phyloP scores from a whole-genome alignment of 2,888 invertebrate genomes.

The Sarcophaga variegata region DNA sequence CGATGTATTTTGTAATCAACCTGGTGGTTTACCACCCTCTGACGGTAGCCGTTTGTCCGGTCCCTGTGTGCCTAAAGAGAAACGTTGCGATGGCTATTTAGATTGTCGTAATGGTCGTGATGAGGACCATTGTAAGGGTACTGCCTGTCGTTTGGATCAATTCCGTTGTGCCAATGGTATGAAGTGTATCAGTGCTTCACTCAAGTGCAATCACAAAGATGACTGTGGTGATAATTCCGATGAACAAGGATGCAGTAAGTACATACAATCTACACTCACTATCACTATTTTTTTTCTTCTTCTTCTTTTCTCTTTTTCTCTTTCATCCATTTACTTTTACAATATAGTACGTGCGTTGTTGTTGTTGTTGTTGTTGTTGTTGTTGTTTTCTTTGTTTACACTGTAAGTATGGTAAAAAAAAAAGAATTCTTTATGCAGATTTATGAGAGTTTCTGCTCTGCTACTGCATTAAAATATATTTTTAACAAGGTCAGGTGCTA shows the following conservation, averaged over 20 bases:
- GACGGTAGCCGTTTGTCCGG: slow-evolving; percentile 84
- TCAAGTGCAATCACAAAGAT: slow-evolving; percentile 93
- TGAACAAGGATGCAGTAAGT: slow-evolving; percentile 94
- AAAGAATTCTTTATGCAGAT: slow-evolving; percentile 18
- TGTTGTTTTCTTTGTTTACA: slow-evolving; percentile 21
- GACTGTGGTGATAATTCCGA: slow-evolving; percentile 96
- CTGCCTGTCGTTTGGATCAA: slow-evolving; percentile 91
- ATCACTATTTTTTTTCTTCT: slow-evolving; percentile 3
- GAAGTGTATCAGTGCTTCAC: slow-evolving; percentile 89
- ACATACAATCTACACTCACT: slow-evolving; percentile 29
- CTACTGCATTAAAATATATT: slow-evolving; percentile 21
- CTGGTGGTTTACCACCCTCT: slow-evolving; percentile 83
- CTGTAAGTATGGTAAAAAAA: slow-evolving; percentile 14
- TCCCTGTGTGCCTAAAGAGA: slow-evolving; percentile 93
- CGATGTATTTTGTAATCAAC: slow-evolving; percentile 93
- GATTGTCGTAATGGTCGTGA: slow-evolving; percentile 94
- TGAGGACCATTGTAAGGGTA: slow-evolving; percentile 88
- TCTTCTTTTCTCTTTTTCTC: slow-evolving; percentile 1
- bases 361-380: slow-evolving; percentile 13
- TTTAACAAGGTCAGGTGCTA: slow-evolving; percentile 34
- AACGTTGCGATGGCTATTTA: slow-evolving; percentile 94
- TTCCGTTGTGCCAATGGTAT: slow-evolving; percentile 91
- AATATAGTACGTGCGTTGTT: slow-evolving; percentile 2
- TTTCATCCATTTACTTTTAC: slow-evolving; percentile 7
- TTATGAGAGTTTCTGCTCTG: slow-evolving; percentile 4